Evolutionary conservation across 2,113 vertebrate species (phyloP).

Genomic region (Nibea coibor): DNA sequence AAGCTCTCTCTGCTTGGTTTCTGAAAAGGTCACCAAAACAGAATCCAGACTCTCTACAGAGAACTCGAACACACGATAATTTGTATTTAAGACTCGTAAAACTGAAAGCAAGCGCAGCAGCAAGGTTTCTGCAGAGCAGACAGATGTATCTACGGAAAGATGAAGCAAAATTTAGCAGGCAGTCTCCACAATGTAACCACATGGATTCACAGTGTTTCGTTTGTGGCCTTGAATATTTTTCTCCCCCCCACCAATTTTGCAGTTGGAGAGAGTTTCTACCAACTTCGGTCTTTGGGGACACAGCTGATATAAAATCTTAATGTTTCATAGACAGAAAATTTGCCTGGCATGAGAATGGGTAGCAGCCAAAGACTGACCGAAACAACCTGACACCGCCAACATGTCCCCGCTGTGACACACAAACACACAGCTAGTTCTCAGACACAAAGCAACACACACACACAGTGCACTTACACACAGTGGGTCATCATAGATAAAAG

Average conservation of each 20-base stretch:
- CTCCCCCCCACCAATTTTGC: not conserved
- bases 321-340: too few relatives aligned
- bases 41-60: conserved; percentile 7
- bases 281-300: not conserved
- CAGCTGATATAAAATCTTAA: not conserved
- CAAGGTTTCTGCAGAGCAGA: not conserved
- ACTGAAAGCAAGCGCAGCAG: not conserved
- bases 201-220: not conserved
- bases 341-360: too few relatives aligned
- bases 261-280: not conserved
- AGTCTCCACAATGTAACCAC: not conserved
- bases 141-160: not conserved
- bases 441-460: too few relatives aligned
- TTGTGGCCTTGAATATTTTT: not conserved
- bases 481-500: too few relatives aligned
- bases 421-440: not conserved
- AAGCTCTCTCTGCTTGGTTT: not conserved
- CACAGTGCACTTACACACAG: too few relatives aligned
- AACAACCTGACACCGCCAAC: not conserved
- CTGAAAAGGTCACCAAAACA: conserved; percentile 35
- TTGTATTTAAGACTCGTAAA: conserved; percentile 3
- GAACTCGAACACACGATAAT: conserved; percentile 1
- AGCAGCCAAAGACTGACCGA: not conserved
- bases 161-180: not conserved
- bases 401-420: not conserved